Evolutionary conservation across 2,888 invertebrate species (phyloP), one percentile per base, ranked within the genome.

Genomic region (Chalcis sispes): DNA sequence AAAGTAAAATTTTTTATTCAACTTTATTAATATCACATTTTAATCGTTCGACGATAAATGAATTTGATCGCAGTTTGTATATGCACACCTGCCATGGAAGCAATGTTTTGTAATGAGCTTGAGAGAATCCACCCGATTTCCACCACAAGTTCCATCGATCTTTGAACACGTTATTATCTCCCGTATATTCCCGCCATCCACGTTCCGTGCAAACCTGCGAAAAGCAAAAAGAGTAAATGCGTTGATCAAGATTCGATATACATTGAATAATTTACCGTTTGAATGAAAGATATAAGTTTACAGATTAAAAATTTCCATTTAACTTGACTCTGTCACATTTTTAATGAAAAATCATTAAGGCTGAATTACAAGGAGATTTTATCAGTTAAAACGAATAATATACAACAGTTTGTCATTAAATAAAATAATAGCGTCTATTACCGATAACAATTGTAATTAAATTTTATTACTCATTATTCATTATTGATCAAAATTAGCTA

Each of bases 91-190:
- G 94, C 93, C 93, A 94, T 77, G 92, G 91, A 70, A 92, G 92
- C 61, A 94, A 90, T 71, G 91, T 90, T 84, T 92, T 93, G 83
- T 93, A 93, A 83, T 93, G 91, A 0, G 91, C 90, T 20, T 92
- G 89, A 1, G 95, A 92, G 85, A 95, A 94, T n/a, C 94, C 93
- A 18, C 93, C 92, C 1, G 93, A 93, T 82, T 93, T 90, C 95
- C 95, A 96, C 95, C 95, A 96, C 1, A 96, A 90, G 84, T 96
- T 95, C 96, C 96, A 96, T 76, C 92, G 92, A 79, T 94, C 93
- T 79, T 89, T 89, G 56, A 89, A 82, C 52, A 89, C 85, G 1
- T 89, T 89, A 29, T 91, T 91, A 76, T 94, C 93, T 32, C 91
- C 89, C 50, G 90, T 90, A 88, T 93, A 95, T 85, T 95, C 93